Evolutionary conservation across 2,888 invertebrate species (phyloP).

Genomic region (Omphaloscelis lunosa): DNA sequence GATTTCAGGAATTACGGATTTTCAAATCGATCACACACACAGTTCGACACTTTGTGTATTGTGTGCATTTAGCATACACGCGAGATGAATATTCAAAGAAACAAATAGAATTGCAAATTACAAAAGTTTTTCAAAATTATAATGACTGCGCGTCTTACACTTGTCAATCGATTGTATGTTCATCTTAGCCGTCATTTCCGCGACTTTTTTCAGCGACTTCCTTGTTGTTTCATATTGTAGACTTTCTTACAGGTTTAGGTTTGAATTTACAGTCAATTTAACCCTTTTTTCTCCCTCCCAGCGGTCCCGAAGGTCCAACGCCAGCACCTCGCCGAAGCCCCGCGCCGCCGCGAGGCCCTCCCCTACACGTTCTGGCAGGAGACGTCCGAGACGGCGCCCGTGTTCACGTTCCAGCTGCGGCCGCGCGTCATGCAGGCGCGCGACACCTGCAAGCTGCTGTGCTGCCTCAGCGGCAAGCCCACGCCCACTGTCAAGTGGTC

Average conservation of each 20-base stretch:
- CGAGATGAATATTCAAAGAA: neutral
- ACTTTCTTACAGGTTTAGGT: neutral
- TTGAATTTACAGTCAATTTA: neutral
- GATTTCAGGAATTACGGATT: neutral
- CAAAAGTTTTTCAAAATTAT: neutral
- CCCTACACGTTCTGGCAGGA: slow-evolving; percentile 98
- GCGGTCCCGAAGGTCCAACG: slow-evolving; percentile 95
- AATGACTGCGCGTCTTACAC: neutral
- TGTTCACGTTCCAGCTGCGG: slow-evolving; percentile 99
- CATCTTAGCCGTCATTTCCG: too few species aligned
- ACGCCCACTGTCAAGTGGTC: slow-evolving; percentile 97
- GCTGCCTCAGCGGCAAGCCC: slow-evolving; percentile 98
- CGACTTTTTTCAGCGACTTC: neutral
- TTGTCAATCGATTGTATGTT: neutral
- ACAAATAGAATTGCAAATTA: neutral
- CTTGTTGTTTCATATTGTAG: neutral
- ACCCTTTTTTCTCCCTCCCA: slow-evolving; percentile 74
- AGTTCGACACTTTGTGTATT: neutral
- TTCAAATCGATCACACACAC: neutral
- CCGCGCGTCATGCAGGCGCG: slow-evolving; percentile 99
- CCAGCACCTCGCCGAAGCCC: slow-evolving; percentile 93
- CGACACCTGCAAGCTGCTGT: slow-evolving; percentile 99
- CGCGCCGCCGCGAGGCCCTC: slow-evolving; percentile 95
- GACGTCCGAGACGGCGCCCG: slow-evolving; percentile 97
- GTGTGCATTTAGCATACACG: neutral